Base-by-base conservation (phyloP, 2,888 invertebrate species). In the Conistra vaccinii region DNA sequence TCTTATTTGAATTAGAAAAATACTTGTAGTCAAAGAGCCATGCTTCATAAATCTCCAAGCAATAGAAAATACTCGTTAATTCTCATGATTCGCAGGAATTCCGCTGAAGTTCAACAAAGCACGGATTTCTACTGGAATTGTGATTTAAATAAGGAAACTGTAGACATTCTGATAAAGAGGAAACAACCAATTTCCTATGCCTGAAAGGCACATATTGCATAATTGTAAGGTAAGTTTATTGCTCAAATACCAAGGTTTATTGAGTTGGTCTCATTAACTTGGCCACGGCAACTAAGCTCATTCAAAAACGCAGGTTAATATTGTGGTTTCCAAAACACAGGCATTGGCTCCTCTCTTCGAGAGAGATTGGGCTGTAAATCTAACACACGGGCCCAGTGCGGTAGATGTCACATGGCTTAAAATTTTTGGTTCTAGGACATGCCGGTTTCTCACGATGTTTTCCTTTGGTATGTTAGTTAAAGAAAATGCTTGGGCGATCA, bases 161-260 rank as follows among this genome's bases (percentile, higher is more conserved):
- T 87, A 39, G 10, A 84, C 78, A 69, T 69, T 68, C 81, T 86
- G 83, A 87, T 88, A 87, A 87, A 84, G 76, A 86, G 89, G 88
- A 90, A 91, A 90, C 86, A 88, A 87, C 85, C 90, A 90, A 92
- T 91, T 90, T 91, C 90, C 89, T 85, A 42, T 62, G 70, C 48
- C 76, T 69, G 80, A 57, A 55, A 32, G 55, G 23, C 32, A 80
- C 10, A 9, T 42, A 69, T 72, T 53, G 42, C 55, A 45, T 45
- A 20, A 45, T 48, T 14, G 45, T 35, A 63, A 20, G 17, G 42
- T 26, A 5, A 39, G 10, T 39, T 48, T 23, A 58, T 26, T 35
- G 3, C 23, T 55, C 6, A 51, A 77, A 42, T 32, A 35, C 26
- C 10, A 26, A 17, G 10, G 10, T 20, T n/a, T 58, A 48, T n/a